Conservation (phyloP, 2,113 vertebrate species). For the Phyllostomus hastatus region DNA sequence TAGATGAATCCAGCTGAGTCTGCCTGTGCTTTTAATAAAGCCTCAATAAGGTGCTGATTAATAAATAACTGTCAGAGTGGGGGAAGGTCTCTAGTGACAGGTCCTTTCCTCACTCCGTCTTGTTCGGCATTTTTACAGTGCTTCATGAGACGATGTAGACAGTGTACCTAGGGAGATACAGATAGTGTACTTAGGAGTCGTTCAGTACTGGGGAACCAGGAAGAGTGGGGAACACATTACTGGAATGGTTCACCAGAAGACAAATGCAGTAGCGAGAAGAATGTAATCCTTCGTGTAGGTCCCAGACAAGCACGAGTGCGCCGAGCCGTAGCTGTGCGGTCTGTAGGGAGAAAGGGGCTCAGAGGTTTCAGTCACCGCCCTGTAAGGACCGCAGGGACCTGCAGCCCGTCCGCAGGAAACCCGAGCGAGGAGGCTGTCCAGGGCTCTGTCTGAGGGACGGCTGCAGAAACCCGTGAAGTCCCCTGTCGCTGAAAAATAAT, state of each 20-base stretch:
- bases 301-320: neutral
- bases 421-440: neutral
- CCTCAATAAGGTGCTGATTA: neutral
- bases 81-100: neutral
- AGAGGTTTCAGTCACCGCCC: neutral
- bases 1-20: neutral
- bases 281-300: neutral
- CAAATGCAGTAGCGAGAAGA: neutral
- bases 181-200: neutral
- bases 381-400: neutral
- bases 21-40: neutral
- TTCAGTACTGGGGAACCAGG: neutral
- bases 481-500: neutral
- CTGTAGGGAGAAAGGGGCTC: neutral
- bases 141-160: neutral
- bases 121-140: neutral
- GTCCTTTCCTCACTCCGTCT: neutral
- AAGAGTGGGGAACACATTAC: neutral
- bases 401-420: neutral
- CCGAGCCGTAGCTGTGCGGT: neutral
- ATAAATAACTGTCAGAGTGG: neutral
- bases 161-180: neutral
- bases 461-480: neutral
- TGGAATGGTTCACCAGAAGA: neutral
- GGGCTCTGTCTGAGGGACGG: neutral